Base-by-base conservation (phyloP, 64 coral and sea anemone species). In the Stichodactyla mertensii region DNA sequence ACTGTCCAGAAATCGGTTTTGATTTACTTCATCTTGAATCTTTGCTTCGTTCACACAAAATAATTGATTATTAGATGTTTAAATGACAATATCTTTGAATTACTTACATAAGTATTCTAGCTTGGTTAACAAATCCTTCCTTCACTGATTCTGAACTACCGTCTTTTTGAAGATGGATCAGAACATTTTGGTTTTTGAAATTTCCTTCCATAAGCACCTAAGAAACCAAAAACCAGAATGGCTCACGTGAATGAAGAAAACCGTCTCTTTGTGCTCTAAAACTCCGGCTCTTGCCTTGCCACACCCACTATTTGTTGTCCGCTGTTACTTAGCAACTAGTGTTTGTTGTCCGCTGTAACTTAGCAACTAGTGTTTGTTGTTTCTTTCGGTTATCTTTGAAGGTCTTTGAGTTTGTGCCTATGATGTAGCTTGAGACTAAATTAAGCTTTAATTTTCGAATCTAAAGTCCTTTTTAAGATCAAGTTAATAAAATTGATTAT, bases 81-180 rank as follows among this genome's bases (percentile, higher is more conserved):
- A 2, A 45, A 45, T 18, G 18, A 66, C 6, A 20, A 66, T 18
- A 16, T 6, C 13, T 66, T 19, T 66, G 9, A 79, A 45, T 10
- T 82, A 90, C 94, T 96, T 54, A 96, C 94, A 93, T 96, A 59
- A 96, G 53, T 22, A 96, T 85, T 61, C 91, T 89, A 14, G 91
- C 80, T 55, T 96, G 94, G 80, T 96, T 96, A 31, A 55, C 88
- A 28, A 96, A 96, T 22, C 87, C 87, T 71, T 96, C 94, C 54
- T 96, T 92, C 7, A 90, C 36, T 8, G 89, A 61, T 14, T 96
- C 91, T 11, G 88, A 84, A 14, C 85, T 81, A 2, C 86, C 88
- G 5, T 93, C 94, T 26, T 69, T 88, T 52, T 87, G 45, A 77
- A 90, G 19, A 69, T 96, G 94, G 9, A 89, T 78, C 52, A 89